Evolutionary conservation across 1,140 invertebrate species (phyloP).

Genomic region (Hormaphis cornu): DNA sequence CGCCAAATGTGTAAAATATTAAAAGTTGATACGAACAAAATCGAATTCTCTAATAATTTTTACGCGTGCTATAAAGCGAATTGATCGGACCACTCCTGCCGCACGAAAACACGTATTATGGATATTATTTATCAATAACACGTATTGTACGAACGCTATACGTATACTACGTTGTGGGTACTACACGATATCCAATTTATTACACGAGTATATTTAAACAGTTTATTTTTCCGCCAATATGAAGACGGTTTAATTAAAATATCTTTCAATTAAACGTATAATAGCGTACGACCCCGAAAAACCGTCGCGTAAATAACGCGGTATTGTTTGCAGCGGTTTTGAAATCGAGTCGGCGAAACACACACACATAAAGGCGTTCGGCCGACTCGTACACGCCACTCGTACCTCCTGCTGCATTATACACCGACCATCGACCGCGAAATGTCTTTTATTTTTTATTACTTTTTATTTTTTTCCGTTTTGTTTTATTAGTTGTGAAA

Average conservation of each 20-base stretch:
- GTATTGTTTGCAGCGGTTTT: constrained; percentile 23
- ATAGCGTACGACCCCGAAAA: constrained; percentile 16
- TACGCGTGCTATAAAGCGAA: too few relatives aligned
- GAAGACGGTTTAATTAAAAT: constrained; percentile 28
- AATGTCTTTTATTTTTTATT: constrained; percentile 32
- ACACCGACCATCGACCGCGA: constrained; percentile 25
- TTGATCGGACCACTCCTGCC: too few relatives aligned
- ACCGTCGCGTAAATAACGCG: constrained; percentile 20
- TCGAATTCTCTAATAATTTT: too few relatives aligned
- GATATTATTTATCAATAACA: too few relatives aligned
- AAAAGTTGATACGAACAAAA: too few relatives aligned
- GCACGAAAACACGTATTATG: too few relatives aligned
- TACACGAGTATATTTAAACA: background rate
- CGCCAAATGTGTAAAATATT: too few relatives aligned
- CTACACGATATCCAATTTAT: background rate
- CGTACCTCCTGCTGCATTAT: too few relatives aligned
- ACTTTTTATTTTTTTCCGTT: constrained; percentile 11
- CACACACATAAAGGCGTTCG: constrained; percentile 27
- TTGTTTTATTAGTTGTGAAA: constrained; percentile 28
- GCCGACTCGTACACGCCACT: background rate
- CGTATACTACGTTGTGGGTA: too few relatives aligned
- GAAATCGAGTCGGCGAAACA: constrained; percentile 22
- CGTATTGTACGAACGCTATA: too few relatives aligned
- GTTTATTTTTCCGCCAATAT: constrained; percentile 17
- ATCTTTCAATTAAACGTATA: constrained; percentile 24